These are phyloP conservation scores for Procambarus clarkii DNA, from an alignment of 1,140 invertebrate genomes.

Conservation along the genomic window DNA sequence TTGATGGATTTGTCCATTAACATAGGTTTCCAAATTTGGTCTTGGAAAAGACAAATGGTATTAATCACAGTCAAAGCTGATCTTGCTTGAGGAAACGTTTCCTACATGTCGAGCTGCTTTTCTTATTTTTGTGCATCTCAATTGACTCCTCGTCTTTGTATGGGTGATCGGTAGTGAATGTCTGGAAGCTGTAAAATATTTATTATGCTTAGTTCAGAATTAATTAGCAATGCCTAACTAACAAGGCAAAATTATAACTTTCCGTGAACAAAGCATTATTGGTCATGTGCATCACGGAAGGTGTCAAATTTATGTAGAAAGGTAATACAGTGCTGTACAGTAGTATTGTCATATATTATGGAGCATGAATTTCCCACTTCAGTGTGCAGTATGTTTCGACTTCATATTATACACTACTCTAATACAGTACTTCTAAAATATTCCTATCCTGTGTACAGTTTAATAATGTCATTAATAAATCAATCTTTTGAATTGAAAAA, in stretches of 20 bases:
- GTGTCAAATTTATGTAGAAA: not conserved
- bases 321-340: not conserved
- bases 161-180: not conserved
- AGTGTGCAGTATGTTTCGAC: not conserved
- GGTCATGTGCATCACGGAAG: not conserved
- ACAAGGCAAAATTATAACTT: not conserved
- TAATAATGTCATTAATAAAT: not conserved
- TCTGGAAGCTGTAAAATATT: not conserved
- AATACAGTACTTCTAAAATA: not conserved
- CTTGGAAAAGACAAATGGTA: not conserved
- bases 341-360: not conserved
- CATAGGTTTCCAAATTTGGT: not conserved
- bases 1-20: not conserved
- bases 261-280: conserved; percentile 31
- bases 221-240: not conserved
- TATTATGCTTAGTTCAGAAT: not conserved
- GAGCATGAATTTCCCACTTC: not conserved
- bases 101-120: not conserved
- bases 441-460: not conserved
- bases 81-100: not conserved
- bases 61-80: not conserved
- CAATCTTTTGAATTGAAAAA: not conserved
- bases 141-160: not conserved
- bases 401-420: not conserved
- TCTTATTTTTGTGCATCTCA: not conserved